Conservation (phyloP, 2,113 vertebrate species). For the Mesocricetus auratus region DNA sequence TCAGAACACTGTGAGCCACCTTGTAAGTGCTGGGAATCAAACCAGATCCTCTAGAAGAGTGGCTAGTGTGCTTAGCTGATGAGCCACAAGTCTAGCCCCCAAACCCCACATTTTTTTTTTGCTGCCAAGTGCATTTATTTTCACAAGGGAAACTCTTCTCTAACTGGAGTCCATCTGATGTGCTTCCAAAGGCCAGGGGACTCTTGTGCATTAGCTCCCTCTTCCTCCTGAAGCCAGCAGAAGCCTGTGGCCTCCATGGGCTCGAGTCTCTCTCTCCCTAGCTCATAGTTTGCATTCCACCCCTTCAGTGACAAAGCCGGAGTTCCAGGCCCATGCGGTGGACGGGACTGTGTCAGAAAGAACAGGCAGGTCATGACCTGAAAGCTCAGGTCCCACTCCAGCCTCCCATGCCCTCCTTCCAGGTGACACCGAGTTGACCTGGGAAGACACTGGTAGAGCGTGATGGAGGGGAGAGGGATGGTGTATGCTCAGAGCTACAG, state of each 20-base stretch:
- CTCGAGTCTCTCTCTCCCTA: neutral
- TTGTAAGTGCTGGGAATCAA: neutral
- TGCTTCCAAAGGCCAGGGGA: neutral
- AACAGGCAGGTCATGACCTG: slow-evolving; percentile 23
- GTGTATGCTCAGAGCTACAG: too few relatives aligned
- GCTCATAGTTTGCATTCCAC: neutral
- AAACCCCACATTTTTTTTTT: too few relatives aligned
- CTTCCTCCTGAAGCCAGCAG: too few relatives aligned
- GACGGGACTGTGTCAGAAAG: slow-evolving; percentile 63
- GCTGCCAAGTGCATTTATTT: slow-evolving; percentile 1
- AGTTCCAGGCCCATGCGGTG: neutral
- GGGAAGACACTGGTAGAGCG: too few relatives aligned
- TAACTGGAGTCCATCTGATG: neutral
- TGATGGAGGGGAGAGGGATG: too few relatives aligned
- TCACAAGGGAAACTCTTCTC: neutral
- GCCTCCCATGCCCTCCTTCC: slow-evolving; percentile 72
- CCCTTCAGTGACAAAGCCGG: slow-evolving; percentile 4
- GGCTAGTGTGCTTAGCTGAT: neutral
- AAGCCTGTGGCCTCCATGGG: neutral
- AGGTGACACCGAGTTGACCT: slow-evolving; percentile 59
- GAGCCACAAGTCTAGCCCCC: neutral
- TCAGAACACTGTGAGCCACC: neutral
- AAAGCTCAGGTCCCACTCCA: neutral
- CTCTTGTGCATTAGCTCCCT: too few relatives aligned
- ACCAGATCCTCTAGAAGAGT: neutral